Conservation (phyloP, 92 coral and sea anemone genomes). For the Paramuricea clavata region DNA sequence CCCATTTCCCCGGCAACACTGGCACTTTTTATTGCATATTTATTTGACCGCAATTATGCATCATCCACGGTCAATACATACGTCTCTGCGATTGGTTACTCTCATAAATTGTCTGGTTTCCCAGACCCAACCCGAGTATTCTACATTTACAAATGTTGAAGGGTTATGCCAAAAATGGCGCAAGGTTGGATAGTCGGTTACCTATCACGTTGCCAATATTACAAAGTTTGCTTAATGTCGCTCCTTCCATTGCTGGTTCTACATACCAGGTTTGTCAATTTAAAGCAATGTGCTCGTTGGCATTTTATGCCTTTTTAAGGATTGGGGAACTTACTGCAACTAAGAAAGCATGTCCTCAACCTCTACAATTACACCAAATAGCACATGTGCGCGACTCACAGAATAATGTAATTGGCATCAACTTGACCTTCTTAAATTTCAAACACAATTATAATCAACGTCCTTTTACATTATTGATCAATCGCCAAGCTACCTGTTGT, state of each 20-base stretch:
- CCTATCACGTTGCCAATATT: too few species aligned
- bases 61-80: not conserved
- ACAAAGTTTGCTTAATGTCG: too few species aligned
- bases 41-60: too few species aligned
- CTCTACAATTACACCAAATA: not conserved
- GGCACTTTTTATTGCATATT: too few species aligned
- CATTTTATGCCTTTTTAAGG: slow-evolving; percentile 1
- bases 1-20: not conserved
- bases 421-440: not conserved
- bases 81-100: not conserved
- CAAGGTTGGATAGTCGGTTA: too few species aligned
- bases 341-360: not conserved
- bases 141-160: not conserved
- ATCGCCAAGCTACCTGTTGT: not conserved
- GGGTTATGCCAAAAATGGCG: not conserved
- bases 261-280: too few species aligned
- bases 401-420: not conserved
- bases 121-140: not conserved
- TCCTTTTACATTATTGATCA: too few species aligned
- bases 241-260: too few species aligned
- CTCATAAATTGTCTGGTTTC: too few species aligned
- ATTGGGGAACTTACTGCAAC: slow-evolving; percentile 8
- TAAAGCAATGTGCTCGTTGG: slow-evolving; percentile 2
- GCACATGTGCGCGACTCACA: not conserved
- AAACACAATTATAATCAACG: too few species aligned